phyloP scores from a whole-genome alignment of 2,797 vertebrate genomes.

The Triplophysa bombifrons region DNA sequence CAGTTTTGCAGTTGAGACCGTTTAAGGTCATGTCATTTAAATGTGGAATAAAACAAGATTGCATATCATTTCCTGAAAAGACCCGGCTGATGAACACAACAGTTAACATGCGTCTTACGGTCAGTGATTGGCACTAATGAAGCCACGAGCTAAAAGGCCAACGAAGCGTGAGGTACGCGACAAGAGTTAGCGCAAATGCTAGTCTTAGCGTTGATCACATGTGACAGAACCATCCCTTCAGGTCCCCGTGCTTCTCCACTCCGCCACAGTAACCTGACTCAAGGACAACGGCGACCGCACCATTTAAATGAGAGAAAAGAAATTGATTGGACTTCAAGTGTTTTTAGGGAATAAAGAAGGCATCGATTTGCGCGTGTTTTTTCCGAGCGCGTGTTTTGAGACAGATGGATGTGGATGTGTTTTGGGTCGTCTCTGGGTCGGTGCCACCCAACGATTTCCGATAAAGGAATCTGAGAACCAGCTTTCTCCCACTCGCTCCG shows the following conservation, averaged over 20 bases:
- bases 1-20: neutral
- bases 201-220: slow-evolving; percentile 46
- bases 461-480: slow-evolving; percentile 48
- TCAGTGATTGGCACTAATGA: slow-evolving; percentile 36
- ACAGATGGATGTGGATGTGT: slow-evolving; percentile 37
- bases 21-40: neutral
- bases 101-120: slow-evolving; percentile 5
- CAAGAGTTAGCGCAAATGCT: slow-evolving; percentile 41
- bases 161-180: slow-evolving; percentile 16
- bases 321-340: slow-evolving; percentile 43
- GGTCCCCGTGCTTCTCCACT: slow-evolving; percentile 19
- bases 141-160: slow-evolving; percentile 42
- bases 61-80: neutral
- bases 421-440: slow-evolving; percentile 47
- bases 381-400: slow-evolving; percentile 29
- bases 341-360: slow-evolving; percentile 48
- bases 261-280: slow-evolving; percentile 33
- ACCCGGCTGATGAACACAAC: neutral
- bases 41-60: neutral
- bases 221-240: slow-evolving; percentile 46
- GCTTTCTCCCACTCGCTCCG: slow-evolving; percentile 21
- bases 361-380: slow-evolving; percentile 43
- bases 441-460: slow-evolving; percentile 55
- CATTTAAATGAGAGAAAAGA: slow-evolving; percentile 24
- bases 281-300: slow-evolving; percentile 47